Base-by-base conservation (phyloP, 2,113 vertebrate genomes). In the Silurus asotus region DNA sequence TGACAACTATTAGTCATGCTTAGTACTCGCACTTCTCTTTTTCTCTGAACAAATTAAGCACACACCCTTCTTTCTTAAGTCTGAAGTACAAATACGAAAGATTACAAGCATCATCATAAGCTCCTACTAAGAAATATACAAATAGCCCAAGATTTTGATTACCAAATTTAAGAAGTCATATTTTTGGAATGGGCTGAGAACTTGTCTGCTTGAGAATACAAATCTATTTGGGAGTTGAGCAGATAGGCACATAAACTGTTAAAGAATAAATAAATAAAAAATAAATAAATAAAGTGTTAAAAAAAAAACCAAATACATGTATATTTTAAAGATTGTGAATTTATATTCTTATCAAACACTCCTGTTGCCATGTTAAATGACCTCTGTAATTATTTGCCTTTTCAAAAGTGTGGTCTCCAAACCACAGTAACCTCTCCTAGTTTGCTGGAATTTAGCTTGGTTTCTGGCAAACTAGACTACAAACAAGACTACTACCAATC, bases 381-480 rank as follows among this genome's bases (percentile, higher is more conserved):
- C 28, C 75, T 82, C 80, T 48, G n/a, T 64, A 72, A 56, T 78
- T 70, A 67, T 59, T 53, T 80, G 78, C 45, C 28, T 84, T 86
- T 72, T 82, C 65, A 51, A 53, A 45, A 74, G 67, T 82, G 85
- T 28, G 85, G 74, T 87, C 83, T 84, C 87, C 74, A 88, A 88
- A 85, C 87, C 87, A 72, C 83, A 79, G 81, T 45, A 81, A 59
- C 78, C 77, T 78, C 69, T 64, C 51, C 49, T 82, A 37, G 74
- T 61, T 81, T 84, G 53, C 37, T 69, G 86, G 86, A 88, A 90
- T 87, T 87, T 67, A 83, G 25, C 61, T 67, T 88, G 75, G 87
- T 56, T 85, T 88, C 80, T 88, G 86, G 76, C 45, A 28, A 87
- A 81, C 56, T 28, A 53, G n/a, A 55, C n/a, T 55, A 37, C 37